Conservation (phyloP, 2,888 invertebrate species). For the Andrena chrysosceles region DNA sequence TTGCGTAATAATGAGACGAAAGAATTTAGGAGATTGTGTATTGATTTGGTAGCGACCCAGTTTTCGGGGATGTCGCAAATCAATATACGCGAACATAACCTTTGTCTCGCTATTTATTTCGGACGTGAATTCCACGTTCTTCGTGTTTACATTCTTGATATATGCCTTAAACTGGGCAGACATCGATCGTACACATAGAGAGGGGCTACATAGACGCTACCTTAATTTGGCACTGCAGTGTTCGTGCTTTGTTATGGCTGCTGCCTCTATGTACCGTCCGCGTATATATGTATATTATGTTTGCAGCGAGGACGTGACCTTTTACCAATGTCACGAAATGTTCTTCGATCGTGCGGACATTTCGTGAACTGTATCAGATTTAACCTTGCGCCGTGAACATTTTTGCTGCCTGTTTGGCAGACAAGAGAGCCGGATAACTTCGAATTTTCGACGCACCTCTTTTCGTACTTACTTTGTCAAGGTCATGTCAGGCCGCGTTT, state of each 20-base stretch:
- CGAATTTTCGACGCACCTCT: background rate
- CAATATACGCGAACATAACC: slow-evolving; percentile 67
- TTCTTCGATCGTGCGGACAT: slow-evolving; percentile 33
- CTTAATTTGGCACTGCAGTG: slow-evolving; percentile 32
- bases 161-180: slow-evolving; percentile 26
- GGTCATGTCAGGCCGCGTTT: no score
- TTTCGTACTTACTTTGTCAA: no score
- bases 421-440: background rate
- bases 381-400: background rate
- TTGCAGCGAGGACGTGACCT: slow-evolving; percentile 44
- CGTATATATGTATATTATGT: background rate
- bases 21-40: slow-evolving; percentile 50
- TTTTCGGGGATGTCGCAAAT: slow-evolving; percentile 70
- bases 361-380: background rate
- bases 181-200: slow-evolving; percentile 57
- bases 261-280: background rate
- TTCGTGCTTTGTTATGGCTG: slow-evolving; percentile 27
- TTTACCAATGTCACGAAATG: slow-evolving; percentile 55
- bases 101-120: slow-evolving; percentile 43
- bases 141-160: slow-evolving; percentile 48
- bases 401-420: no score
- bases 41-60: slow-evolving; percentile 69
- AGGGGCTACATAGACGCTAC: slow-evolving; percentile 19
- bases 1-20: slow-evolving; percentile 18
- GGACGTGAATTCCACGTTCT: slow-evolving; percentile 29